Conservation (phyloP, 2,797 vertebrate species). For the Passerculus sandwichensis region DNA sequence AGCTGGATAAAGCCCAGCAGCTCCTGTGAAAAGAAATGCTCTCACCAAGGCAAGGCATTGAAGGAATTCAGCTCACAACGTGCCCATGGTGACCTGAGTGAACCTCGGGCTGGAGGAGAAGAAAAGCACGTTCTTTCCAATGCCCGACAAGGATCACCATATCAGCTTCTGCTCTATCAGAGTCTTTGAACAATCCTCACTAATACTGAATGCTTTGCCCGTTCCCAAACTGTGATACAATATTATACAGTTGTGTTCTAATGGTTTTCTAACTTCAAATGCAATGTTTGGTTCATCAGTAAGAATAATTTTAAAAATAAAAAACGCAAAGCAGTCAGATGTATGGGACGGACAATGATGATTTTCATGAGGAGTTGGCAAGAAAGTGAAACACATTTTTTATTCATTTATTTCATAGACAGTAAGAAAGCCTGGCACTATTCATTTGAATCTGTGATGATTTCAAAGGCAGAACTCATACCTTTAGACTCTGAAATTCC, state of each 20-base stretch:
- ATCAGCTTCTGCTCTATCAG: neutral
- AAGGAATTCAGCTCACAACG: neutral
- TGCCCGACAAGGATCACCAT: neutral
- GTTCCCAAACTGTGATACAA: neutral
- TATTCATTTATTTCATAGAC: neutral
- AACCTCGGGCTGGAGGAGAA: neutral
- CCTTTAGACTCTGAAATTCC: neutral
- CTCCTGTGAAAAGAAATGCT: neutral
- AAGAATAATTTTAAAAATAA: neutral
- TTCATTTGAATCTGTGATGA: neutral
- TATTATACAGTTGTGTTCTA: neutral
- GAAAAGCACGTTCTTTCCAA: neutral
- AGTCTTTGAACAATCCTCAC: neutral
- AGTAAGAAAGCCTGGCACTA: neutral
- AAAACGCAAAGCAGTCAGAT: neutral
- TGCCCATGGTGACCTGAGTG: neutral
- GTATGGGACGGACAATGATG: neutral
- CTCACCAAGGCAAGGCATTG: neutral
- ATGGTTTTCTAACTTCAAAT: neutral
- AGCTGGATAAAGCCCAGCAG: neutral
- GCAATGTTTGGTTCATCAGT: neutral
- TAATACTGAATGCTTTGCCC: neutral
- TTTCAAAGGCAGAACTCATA: neutral
- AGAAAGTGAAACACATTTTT: neutral
- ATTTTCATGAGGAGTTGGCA: neutral